A percentile compares a stretch with the other conserved stretches of the same genome.
These are phyloP conservation scores for Limenitis camilla DNA, from an alignment of 2,888 invertebrate genomes.

Conservation along the genomic window DNA sequence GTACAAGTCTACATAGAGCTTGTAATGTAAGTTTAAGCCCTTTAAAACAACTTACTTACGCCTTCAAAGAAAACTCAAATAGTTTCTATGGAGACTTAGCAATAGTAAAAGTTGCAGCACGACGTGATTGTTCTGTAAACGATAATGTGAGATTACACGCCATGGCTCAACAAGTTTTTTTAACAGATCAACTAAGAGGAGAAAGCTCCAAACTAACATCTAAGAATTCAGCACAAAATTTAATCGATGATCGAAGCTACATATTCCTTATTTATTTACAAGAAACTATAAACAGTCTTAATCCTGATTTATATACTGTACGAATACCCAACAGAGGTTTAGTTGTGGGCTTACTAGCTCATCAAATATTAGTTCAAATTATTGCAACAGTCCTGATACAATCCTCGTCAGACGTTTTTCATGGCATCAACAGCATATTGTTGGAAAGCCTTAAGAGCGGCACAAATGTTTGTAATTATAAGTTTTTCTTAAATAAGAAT, in stretches of 20 bases:
- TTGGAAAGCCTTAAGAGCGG: slow-evolving; percentile 67
- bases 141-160: slow-evolving; percentile 90
- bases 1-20: slow-evolving; percentile 86
- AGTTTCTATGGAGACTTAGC: slow-evolving; percentile 95
- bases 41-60: slow-evolving; percentile 89
- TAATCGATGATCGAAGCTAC: slow-evolving; percentile 89
- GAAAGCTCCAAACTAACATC: slow-evolving; percentile 50
- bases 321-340: slow-evolving; percentile 91
- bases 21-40: slow-evolving; percentile 91
- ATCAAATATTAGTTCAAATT: slow-evolving; percentile 93
- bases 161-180: slow-evolving; percentile 90
- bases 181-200: slow-evolving; percentile 71
- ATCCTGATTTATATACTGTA: slow-evolving; percentile 85
- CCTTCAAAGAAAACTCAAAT: slow-evolving; percentile 92
- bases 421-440: slow-evolving; percentile 77
- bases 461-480: slow-evolving; percentile 58
- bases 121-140: slow-evolving; percentile 87
- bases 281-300: slow-evolving; percentile 80
- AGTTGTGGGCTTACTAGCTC: slow-evolving; percentile 91
- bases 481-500: slow-evolving; percentile 70
- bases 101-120: slow-evolving; percentile 94
- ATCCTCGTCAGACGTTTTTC: slow-evolving; percentile 77
- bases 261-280: slow-evolving; percentile 90
- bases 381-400: slow-evolving; percentile 90
- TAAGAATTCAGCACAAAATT: slow-evolving; percentile 57